Evolutionary conservation across 2,888 invertebrate species (phyloP).

Genomic region (Malthinus flaveolus): DNA sequence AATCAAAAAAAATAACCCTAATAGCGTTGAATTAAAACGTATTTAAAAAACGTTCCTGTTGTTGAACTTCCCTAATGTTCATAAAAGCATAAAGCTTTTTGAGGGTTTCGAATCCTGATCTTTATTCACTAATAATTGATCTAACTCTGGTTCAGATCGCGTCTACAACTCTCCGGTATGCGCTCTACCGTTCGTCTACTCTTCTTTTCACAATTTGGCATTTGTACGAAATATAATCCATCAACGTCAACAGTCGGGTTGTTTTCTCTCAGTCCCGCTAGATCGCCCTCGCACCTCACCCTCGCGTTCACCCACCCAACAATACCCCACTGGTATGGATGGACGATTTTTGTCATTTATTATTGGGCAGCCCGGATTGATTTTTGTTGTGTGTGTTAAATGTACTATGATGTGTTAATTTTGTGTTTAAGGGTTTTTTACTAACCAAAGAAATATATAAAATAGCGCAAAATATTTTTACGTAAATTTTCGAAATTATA

Average conservation of each 20-base stretch:
- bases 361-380: slow-evolving; percentile 55
- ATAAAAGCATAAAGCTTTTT: slow-evolving; percentile 10
- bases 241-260: slow-evolving; percentile 59
- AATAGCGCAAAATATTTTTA: background rate
- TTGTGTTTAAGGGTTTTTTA: slow-evolving; percentile 37
- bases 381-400: slow-evolving; percentile 50
- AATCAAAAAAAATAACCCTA: too few species aligned
- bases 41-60: slow-evolving; percentile 1
- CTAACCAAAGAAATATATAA: slow-evolving; percentile 21
- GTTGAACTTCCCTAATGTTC: slow-evolving; percentile 4
- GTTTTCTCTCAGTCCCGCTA: slow-evolving; percentile 53
- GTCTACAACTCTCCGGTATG: slow-evolving; percentile 51
- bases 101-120: slow-evolving; percentile 18
- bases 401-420: slow-evolving; percentile 53
- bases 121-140: slow-evolving; percentile 50
- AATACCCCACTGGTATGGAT: slow-evolving; percentile 56
- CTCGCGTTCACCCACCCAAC: slow-evolving; percentile 47
- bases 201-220: slow-evolving; percentile 59
- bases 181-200: slow-evolving; percentile 51
- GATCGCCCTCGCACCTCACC: slow-evolving; percentile 42
- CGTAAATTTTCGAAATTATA: background rate
- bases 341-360: slow-evolving; percentile 58
- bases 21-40: background rate
- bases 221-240: slow-evolving; percentile 59
- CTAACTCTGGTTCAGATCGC: slow-evolving; percentile 47